A percentile compares a stretch with the other conserved stretches of the same genome.
Evolutionary conservation across 2,888 invertebrate species (phyloP).

Genomic region (Serrognathus titanus): DNA sequence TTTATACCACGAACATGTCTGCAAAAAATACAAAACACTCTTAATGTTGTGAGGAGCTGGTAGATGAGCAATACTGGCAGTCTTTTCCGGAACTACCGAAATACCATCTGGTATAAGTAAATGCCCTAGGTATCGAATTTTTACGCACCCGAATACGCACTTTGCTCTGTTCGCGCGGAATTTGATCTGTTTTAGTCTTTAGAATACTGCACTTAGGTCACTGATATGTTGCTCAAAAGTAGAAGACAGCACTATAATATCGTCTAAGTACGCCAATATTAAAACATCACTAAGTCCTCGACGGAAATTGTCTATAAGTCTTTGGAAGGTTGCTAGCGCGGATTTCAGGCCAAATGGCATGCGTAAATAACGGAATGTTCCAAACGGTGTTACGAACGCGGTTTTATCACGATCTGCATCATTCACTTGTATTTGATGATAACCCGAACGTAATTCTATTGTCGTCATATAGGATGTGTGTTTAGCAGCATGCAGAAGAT

Average conservation of each 20-base stretch:
- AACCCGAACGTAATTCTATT: too few relatives aligned
- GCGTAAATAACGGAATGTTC: too few relatives aligned
- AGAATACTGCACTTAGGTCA: conserved; percentile 25
- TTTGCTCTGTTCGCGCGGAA: conserved; percentile 26
- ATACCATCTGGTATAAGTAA: conserved; percentile 13
- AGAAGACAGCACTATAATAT: conserved; percentile 27
- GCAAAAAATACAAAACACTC: conserved; percentile 12
- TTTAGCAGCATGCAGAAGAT: too few relatives aligned
- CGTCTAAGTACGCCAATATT: too few relatives aligned
- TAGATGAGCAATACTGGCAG: conserved; percentile 10
- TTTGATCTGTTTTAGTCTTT: conserved; percentile 18
- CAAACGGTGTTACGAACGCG: too few relatives aligned
- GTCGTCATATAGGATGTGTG: too few relatives aligned
- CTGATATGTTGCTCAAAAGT: conserved; percentile 26
- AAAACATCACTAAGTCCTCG: too few relatives aligned
- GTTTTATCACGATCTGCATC: too few relatives aligned
- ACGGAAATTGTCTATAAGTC: too few relatives aligned
- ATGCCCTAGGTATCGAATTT: conserved; percentile 26
- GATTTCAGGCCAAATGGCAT: too few relatives aligned
- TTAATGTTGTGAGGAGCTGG: conserved; percentile 17
- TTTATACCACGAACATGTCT: conserved; percentile 24
- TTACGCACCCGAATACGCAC: conserved; percentile 21
- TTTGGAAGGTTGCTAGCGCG: too few relatives aligned
- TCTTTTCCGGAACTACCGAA: conserved; percentile 13
- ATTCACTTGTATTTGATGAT: conserved; percentile 37